Conservation (phyloP, 2,113 vertebrate genomes). For the Chloroceryle aenea region DNA sequence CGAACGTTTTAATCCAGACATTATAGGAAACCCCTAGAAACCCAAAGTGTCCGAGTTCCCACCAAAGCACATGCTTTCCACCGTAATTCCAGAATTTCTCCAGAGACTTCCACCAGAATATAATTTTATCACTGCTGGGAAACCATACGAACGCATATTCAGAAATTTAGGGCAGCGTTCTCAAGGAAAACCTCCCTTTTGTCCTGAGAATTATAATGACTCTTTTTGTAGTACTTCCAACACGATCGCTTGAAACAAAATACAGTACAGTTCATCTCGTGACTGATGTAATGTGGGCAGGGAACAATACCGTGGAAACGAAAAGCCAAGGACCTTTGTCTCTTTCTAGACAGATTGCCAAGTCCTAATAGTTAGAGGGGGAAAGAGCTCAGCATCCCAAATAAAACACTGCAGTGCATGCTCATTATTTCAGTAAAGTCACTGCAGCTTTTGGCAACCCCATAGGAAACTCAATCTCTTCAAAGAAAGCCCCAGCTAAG, state of each 20-base stretch:
- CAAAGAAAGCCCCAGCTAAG: background rate
- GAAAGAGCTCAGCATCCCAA: constrained; percentile 28
- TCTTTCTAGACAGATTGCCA: background rate
- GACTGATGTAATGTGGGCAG: constrained; percentile 5
- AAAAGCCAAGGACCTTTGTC: constrained; percentile 32
- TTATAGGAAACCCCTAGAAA: background rate
- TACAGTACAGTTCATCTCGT: background rate
- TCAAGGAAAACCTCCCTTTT: background rate
- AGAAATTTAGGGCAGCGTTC: background rate
- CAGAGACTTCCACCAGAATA: background rate
- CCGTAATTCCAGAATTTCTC: background rate
- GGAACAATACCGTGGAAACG: constrained; percentile 31
- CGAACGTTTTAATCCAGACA: background rate
- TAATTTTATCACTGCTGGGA: background rate
- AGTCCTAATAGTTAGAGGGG: constrained; percentile 19
- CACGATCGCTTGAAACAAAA: background rate
- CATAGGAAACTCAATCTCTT: background rate
- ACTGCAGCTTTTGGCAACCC: background rate
- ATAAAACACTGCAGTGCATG: constrained; percentile 17
- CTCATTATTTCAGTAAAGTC: constrained; percentile 8
- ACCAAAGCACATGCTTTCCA: constrained; percentile 1
- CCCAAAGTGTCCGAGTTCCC: background rate
- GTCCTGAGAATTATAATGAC: background rate
- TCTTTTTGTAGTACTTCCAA: background rate
- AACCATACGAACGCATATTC: background rate